Evolutionary conservation across 2,888 invertebrate genomes (phyloP).

Genomic region (Polyommatus icarus): DNA sequence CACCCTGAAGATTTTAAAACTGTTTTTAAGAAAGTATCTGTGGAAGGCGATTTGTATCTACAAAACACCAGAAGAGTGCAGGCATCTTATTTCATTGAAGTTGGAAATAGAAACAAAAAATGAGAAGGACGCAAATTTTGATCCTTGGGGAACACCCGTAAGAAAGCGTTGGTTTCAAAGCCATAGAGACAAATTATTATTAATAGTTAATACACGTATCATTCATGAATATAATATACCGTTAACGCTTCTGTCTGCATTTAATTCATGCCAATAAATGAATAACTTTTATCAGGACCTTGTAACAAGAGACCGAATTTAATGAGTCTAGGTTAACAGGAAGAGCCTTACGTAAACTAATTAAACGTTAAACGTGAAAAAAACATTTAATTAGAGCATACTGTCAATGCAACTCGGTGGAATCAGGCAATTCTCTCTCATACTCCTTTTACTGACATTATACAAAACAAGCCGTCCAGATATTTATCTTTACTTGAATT

Average conservation of each 20-base stretch:
- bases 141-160: not conserved
- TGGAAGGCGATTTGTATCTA: not conserved
- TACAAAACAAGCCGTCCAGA: not conserved
- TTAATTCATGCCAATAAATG: not conserved
- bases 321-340: constrained; percentile 12
- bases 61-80: not conserved
- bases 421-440: not conserved
- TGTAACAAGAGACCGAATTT: constrained; percentile 10
- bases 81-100: not conserved
- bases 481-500: not conserved
- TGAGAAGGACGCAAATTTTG: not conserved
- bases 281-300: constrained; percentile 1
- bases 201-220: not conserved
- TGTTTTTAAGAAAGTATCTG: not conserved
- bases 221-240: not conserved
- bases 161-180: not conserved
- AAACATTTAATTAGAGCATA: not conserved
- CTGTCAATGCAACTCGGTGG: not conserved
- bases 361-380: not conserved
- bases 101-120: not conserved
- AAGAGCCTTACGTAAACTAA: constrained; percentile 1
- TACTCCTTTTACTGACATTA: not conserved
- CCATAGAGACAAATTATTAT: too few relatives aligned
- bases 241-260: not conserved
- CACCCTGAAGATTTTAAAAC: not conserved